Evolutionary conservation across 2,888 invertebrate species (phyloP).

Genomic region (Machimus rusticus): DNA sequence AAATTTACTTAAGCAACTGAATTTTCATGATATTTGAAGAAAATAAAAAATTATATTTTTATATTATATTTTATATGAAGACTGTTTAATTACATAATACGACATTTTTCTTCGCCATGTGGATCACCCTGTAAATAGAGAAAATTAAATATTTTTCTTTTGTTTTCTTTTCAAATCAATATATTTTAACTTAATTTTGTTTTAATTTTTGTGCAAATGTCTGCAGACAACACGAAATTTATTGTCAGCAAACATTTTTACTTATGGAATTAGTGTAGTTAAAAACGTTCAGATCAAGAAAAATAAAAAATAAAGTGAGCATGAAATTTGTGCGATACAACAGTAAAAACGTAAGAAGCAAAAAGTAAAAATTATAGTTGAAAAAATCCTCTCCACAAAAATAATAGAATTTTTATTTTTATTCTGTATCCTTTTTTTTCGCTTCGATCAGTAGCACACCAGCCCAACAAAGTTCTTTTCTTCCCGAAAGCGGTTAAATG

Average conservation of each 20-base stretch:
- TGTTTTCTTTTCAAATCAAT: not conserved
- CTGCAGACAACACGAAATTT: not conserved
- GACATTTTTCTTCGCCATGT: slow-evolving; percentile 30
- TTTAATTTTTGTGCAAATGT: not conserved
- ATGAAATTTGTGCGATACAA: not conserved
- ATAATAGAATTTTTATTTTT: not conserved
- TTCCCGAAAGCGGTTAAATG: not conserved
- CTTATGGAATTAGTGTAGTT: not conserved
- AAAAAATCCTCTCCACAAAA: not conserved
- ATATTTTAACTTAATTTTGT: not conserved
- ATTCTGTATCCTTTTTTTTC: not conserved
- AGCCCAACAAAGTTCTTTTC: not conserved
- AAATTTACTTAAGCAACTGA: not conserved
- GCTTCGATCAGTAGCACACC: not conserved
- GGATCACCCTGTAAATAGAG: slow-evolving; percentile 20
- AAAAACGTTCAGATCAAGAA: not conserved
- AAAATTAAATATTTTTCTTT: not conserved
- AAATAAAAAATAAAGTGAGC: not conserved
- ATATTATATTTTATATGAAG: not conserved
- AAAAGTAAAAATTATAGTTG: not conserved
- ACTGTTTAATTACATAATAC: slow-evolving; percentile 10
- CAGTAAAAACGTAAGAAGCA: not conserved
- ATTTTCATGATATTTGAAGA: not conserved
- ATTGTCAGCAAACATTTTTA: not conserved
- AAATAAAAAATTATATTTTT: too few species aligned